These are phyloP conservation scores for Penelope pileata DNA, from an alignment of 2,113 vertebrate genomes.

Conservation along the genomic window DNA sequence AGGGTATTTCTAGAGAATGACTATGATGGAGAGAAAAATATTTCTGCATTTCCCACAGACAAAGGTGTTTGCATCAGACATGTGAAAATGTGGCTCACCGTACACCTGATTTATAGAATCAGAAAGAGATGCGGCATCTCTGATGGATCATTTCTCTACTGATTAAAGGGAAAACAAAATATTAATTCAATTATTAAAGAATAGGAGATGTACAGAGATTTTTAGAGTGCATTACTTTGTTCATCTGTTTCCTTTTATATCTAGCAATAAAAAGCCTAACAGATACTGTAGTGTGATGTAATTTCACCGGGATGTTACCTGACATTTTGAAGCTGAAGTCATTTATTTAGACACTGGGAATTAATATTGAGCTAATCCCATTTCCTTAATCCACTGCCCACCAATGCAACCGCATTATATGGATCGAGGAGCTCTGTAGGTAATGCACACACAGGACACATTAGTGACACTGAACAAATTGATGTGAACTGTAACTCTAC, in stretches of 20 bases:
- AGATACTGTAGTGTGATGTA: not conserved
- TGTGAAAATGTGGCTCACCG: not conserved
- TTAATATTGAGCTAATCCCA: slow-evolving; percentile 25
- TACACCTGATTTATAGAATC: slow-evolving; percentile 10
- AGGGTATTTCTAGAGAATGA: not conserved
- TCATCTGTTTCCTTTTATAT: slow-evolving; percentile 59
- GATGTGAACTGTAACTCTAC: not conserved
- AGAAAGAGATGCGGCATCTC: slow-evolving; percentile 18
- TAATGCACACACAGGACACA: slow-evolving; percentile 9
- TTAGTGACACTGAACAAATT: not conserved
- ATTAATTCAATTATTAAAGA: slow-evolving; percentile 28
- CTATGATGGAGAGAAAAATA: not conserved
- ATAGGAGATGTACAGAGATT: slow-evolving; percentile 40
- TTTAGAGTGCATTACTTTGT: slow-evolving; percentile 50
- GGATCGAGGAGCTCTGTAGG: slow-evolving; percentile 5
- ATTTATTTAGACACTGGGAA: slow-evolving; percentile 50
- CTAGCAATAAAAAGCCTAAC: not conserved
- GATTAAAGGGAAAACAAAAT: slow-evolving; percentile 31
- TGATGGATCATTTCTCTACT: not conserved
- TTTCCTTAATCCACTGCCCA: slow-evolving; percentile 54
- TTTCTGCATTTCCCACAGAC: not conserved
- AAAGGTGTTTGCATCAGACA: not conserved
- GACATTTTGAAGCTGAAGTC: slow-evolving; percentile 53
- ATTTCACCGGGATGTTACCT: slow-evolving; percentile 40
- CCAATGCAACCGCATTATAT: not conserved